Conservation (phyloP, 2,113 vertebrate species). For the Phocoena phocoena region DNA sequence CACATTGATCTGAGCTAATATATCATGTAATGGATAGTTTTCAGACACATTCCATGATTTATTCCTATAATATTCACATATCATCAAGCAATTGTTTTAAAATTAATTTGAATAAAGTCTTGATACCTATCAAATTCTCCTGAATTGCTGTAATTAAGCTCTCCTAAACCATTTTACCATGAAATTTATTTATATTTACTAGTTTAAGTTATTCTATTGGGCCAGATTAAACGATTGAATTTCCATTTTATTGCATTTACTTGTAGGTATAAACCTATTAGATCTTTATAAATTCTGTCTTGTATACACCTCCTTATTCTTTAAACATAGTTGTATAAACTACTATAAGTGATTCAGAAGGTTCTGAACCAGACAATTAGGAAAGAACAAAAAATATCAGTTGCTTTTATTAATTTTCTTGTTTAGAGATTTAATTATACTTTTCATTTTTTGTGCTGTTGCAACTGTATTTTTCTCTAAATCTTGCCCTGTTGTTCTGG, state of each 20-base stretch:
- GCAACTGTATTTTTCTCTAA: neutral
- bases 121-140: neutral
- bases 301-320: neutral
- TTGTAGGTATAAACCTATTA: neutral
- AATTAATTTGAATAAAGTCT: neutral
- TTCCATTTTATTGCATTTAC: neutral
- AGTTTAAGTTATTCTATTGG: neutral
- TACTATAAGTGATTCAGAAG: neutral
- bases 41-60: neutral
- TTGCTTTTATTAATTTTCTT: neutral
- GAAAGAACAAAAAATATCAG: neutral
- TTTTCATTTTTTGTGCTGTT: neutral
- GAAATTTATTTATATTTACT: constrained; percentile 18
- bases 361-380: neutral
- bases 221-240: neutral
- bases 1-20: neutral
- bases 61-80: neutral
- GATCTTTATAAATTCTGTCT: neutral
- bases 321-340: neutral
- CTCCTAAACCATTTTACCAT: neutral
- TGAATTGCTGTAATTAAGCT: neutral
- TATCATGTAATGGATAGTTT: neutral
- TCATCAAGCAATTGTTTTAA: neutral
- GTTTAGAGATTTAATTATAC: neutral
- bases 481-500: neutral